phyloP scores from a whole-genome alignment of 2,113 vertebrate genomes.

The Aspidoscelis tigris region DNA sequence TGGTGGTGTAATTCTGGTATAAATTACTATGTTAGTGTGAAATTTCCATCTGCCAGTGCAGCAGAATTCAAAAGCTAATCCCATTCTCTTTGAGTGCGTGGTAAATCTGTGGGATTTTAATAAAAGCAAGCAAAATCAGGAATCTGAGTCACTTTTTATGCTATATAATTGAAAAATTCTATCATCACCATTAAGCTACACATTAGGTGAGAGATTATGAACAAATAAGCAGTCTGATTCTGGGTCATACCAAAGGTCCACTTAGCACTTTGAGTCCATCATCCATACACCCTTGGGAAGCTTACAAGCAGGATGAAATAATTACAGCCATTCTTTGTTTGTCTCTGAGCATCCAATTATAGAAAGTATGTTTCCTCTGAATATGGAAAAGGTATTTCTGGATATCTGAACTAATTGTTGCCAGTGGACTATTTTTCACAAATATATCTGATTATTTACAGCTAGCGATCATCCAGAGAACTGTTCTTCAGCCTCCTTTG shows the following conservation, averaged over 20 bases:
- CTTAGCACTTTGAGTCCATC: slow-evolving; percentile 5
- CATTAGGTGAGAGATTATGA: slow-evolving; percentile 26
- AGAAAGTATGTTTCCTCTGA: neutral
- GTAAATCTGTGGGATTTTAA: slow-evolving; percentile 1
- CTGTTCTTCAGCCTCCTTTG: too few species aligned
- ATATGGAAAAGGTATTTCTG: slow-evolving; percentile 20
- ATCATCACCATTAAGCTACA: slow-evolving; percentile 10
- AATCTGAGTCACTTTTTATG: neutral
- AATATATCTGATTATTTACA: neutral
- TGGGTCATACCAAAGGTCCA: neutral
- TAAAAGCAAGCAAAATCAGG: neutral
- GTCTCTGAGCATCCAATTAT: slow-evolving; percentile 21
- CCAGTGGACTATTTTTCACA: neutral
- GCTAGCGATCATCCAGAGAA: neutral
- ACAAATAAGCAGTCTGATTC: neutral
- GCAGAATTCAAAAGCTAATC: neutral
- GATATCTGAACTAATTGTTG: slow-evolving; percentile 3
- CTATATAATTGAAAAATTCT: slow-evolving; percentile 12
- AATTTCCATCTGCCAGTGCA: neutral
- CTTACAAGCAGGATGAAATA: slow-evolving; percentile 8
- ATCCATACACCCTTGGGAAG: slow-evolving; percentile 4
- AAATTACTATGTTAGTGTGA: neutral
- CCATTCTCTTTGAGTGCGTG: neutral
- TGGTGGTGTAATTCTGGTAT: neutral
- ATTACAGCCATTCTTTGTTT: slow-evolving; percentile 16